A percentile compares a stretch with the other conserved stretches of the same genome.
Evolutionary conservation across 2,113 vertebrate species (phyloP).

Genomic region (Triplophysa rosa): DNA sequence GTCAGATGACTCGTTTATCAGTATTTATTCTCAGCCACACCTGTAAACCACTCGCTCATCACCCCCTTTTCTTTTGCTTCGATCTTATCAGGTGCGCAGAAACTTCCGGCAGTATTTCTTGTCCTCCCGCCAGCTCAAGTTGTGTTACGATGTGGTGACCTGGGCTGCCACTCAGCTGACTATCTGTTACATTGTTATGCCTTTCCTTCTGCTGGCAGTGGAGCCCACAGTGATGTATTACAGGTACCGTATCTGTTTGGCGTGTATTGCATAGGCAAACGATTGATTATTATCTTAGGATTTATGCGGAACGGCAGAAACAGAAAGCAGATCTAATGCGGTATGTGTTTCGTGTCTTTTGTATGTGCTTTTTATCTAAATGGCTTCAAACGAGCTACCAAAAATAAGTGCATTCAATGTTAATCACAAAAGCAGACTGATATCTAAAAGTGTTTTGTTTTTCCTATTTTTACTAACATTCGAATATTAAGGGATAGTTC

Average conservation of each 20-base stretch:
- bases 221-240: constrained; percentile 70
- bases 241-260: constrained; percentile 59
- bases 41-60: background rate
- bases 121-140: constrained; percentile 61
- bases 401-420: no score
- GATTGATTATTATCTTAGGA: background rate
- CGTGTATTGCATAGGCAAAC: background rate
- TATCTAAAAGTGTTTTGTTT: no score
- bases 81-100: constrained; percentile 64
- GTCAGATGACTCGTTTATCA: background rate
- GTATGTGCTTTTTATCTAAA: no score
- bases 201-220: constrained; percentile 75
- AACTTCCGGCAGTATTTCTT: constrained; percentile 71
- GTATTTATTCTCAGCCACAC: background rate
- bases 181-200: constrained; percentile 78
- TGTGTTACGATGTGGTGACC: constrained; percentile 72
- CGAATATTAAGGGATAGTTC: no score
- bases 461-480: no score
- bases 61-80: background rate
- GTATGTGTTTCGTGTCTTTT: no score
- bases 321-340: no score
- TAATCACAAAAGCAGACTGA: no score
- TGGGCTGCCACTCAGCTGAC: constrained; percentile 76
- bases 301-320: no score
- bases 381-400: no score